These are phyloP conservation scores for Tinamus major DNA, from an alignment of 2,797 vertebrate genomes.

Conservation along the genomic window DNA sequence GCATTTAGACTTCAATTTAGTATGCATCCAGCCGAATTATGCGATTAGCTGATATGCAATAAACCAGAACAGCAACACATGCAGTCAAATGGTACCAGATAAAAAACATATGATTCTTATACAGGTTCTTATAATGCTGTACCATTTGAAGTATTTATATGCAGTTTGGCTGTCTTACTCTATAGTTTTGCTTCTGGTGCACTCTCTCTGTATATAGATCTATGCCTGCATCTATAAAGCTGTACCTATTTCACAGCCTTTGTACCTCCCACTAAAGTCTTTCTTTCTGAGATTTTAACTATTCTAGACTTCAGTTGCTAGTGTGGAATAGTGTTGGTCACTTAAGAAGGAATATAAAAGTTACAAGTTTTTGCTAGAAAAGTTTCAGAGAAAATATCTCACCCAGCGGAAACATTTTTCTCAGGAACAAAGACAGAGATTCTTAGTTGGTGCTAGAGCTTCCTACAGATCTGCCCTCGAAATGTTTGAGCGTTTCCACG, in stretches of 20 bases:
- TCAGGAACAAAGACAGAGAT: neutral
- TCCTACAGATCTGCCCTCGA: neutral
- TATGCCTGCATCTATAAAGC: neutral
- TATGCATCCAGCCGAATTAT: conserved; percentile 76
- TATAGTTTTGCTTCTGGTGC: neutral
- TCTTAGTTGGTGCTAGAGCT: neutral
- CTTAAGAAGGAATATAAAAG: neutral
- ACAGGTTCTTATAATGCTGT: neutral
- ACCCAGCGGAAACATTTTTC: neutral
- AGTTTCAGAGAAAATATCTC: neutral
- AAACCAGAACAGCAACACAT: conserved; percentile 74
- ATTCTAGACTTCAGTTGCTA: neutral
- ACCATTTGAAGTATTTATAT: neutral
- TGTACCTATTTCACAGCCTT: neutral
- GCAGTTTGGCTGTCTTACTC: neutral
- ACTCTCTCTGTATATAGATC: neutral
- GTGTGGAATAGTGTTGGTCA: neutral
- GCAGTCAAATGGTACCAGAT: conserved; percentile 68
- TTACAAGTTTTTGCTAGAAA: neutral
- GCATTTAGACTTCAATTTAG: conserved; percentile 75
- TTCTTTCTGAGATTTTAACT: neutral
- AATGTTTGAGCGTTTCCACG: neutral
- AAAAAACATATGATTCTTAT: conserved; percentile 55
- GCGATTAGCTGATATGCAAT: conserved; percentile 71
- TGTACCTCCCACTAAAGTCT: neutral